Conservation (phyloP, 2,888 invertebrate genomes). For the Melanargia galathea region DNA sequence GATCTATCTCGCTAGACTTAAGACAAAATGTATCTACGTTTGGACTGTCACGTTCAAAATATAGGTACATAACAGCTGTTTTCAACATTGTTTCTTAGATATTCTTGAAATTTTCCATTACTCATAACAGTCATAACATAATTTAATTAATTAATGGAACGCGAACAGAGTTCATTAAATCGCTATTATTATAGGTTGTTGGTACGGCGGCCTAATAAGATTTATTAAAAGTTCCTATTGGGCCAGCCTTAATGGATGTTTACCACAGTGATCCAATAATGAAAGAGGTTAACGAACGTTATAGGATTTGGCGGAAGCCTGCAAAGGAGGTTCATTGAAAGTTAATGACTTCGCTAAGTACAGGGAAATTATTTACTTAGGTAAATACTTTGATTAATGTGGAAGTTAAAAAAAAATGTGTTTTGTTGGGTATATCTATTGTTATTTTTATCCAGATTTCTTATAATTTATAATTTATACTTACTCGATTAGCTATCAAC, state of each 20-base stretch:
- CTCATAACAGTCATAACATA: not conserved
- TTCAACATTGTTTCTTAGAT: too few relatives aligned
- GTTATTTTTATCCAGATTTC: too few relatives aligned
- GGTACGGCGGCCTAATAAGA: slow-evolving; percentile 11
- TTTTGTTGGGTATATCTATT: too few relatives aligned
- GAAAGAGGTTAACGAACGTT: slow-evolving; percentile 34
- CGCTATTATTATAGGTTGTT: slow-evolving; percentile 3
- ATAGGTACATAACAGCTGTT: too few relatives aligned
- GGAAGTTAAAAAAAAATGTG: not conserved
- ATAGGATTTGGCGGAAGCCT: slow-evolving; percentile 48
- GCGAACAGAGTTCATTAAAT: not conserved
- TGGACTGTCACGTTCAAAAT: too few relatives aligned
- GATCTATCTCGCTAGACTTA: too few relatives aligned
- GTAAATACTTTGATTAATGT: not conserved
- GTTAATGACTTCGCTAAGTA: slow-evolving; percentile 16
- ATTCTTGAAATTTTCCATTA: too few relatives aligned
- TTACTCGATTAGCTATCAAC: too few relatives aligned
- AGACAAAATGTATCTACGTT: too few relatives aligned
- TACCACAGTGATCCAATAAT: slow-evolving; percentile 33
- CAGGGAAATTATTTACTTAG: not conserved
- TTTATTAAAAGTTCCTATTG: slow-evolving; percentile 15
- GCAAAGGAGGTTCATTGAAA: slow-evolving; percentile 35
- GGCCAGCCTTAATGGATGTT: slow-evolving; percentile 18
- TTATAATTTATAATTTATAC: too few relatives aligned
- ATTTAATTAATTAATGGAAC: not conserved